Evolutionary conservation across 2,797 vertebrate species (phyloP).

Genomic region (Schizopygopsis pylzovi): DNA sequence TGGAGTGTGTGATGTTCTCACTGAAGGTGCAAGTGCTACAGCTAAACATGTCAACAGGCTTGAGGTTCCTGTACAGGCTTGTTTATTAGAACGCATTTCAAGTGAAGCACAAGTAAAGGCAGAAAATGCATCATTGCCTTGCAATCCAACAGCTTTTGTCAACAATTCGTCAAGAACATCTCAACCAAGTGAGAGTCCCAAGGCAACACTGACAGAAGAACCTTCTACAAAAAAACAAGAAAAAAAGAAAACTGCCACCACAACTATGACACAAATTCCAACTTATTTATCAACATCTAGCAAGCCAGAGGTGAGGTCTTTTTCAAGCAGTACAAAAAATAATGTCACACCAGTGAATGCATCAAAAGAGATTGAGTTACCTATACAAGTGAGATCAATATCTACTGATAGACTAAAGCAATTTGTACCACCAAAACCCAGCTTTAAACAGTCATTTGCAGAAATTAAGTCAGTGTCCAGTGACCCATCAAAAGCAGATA

Average conservation of each 20-base stretch:
- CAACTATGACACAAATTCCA: slow-evolving; percentile 39
- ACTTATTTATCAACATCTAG: slow-evolving; percentile 39
- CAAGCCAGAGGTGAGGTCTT: slow-evolving; percentile 49
- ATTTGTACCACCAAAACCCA: slow-evolving; percentile 77
- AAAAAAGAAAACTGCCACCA: slow-evolving; percentile 51
- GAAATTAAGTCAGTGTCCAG: slow-evolving; percentile 68
- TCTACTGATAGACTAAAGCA: slow-evolving; percentile 77
- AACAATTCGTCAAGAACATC: slow-evolving; percentile 16
- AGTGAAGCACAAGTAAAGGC: slow-evolving; percentile 56
- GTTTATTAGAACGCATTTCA: slow-evolving; percentile 30
- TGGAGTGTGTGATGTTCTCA: slow-evolving; percentile 71
- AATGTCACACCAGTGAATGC: slow-evolving; percentile 56
- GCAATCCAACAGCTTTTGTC: slow-evolving; percentile 7
- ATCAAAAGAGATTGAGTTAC: slow-evolving; percentile 75
- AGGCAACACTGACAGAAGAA: slow-evolving; percentile 9
- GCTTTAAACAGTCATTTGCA: slow-evolving; percentile 76
- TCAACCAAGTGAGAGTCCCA: slow-evolving; percentile 16
- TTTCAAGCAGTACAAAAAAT: slow-evolving; percentile 46
- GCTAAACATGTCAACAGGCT: slow-evolving; percentile 79
- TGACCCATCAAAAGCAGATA: slow-evolving; percentile 65
- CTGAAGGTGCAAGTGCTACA: slow-evolving; percentile 56
- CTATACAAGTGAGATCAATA: slow-evolving; percentile 80
- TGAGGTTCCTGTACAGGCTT: slow-evolving; percentile 78
- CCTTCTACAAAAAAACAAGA: slow-evolving; percentile 58
- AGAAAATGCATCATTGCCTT: slow-evolving; percentile 5